phyloP scores from a whole-genome alignment of 2,113 vertebrate species.

The Australoheros scitulus region DNA sequence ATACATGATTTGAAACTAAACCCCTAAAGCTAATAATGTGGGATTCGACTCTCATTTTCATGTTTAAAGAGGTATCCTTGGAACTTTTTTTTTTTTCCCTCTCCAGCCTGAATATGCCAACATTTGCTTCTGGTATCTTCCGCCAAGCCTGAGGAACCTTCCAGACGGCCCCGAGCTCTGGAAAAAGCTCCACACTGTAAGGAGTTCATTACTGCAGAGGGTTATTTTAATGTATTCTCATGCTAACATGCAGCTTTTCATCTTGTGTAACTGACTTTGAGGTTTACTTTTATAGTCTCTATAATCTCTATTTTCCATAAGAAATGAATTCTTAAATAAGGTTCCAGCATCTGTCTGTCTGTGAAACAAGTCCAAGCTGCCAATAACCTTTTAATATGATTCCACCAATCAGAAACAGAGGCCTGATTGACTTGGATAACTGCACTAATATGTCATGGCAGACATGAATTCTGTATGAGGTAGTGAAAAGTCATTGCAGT shows the following conservation, averaged over 20 bases:
- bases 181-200: constrained; percentile 66
- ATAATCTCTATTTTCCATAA: no score
- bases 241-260: not conserved
- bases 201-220: not conserved
- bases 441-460: no score
- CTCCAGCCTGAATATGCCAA: constrained; percentile 80
- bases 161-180: constrained; percentile 72
- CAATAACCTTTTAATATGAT: no score
- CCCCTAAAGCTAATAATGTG: not conserved
- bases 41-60: not conserved
- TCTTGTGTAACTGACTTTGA: no score
- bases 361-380: no score
- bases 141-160: constrained; percentile 82
- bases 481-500: not conserved
- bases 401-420: no score
- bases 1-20: not conserved
- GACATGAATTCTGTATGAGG: no score
- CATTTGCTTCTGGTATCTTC: constrained; percentile 91
- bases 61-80: not conserved
- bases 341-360: no score
- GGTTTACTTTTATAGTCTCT: no score
- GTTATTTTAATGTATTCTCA: not conserved
- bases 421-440: no score
- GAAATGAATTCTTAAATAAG: no score
- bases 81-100: not conserved